Conservation (phyloP, 2,888 invertebrate species). For the Nasonovia ribisnigri region DNA sequence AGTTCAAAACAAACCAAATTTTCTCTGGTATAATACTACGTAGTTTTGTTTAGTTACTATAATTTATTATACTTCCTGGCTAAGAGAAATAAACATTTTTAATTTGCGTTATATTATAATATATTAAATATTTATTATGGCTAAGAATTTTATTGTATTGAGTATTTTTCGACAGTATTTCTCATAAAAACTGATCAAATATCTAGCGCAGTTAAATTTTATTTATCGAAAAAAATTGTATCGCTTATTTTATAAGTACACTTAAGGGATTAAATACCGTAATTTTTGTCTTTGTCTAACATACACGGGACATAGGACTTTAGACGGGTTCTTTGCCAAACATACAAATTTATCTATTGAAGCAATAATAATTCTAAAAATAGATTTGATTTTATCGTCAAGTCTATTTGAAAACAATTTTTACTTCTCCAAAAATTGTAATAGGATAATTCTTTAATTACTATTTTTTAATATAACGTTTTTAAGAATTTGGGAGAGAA, state of each 20-base stretch:
- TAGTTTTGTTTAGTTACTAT: neutral
- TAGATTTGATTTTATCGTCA: too few species aligned
- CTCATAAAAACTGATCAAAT: neutral
- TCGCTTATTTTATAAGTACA: too few species aligned
- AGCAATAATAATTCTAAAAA: too few species aligned
- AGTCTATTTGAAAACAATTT: neutral
- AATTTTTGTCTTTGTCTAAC: too few species aligned
- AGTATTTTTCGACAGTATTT: neutral
- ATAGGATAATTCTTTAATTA: too few species aligned
- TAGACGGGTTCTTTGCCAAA: too few species aligned
- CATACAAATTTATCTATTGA: too few species aligned
- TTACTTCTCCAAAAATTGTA: too few species aligned
- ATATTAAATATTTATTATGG: neutral
- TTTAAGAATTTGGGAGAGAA: too few species aligned
- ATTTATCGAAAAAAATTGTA: neutral
- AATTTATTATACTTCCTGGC: constrained; percentile 1
- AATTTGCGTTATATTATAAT: neutral
- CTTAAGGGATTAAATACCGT: too few species aligned
- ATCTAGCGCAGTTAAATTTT: neutral
- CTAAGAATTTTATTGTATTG: neutral
- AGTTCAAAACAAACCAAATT: constrained; percentile 11
- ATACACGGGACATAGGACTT: too few species aligned
- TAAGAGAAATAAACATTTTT: neutral
- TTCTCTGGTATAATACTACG: neutral
- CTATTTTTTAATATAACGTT: too few species aligned